phyloP scores from a whole-genome alignment of 2,888 invertebrate genomes.

The Clepsis dumicolana region DNA sequence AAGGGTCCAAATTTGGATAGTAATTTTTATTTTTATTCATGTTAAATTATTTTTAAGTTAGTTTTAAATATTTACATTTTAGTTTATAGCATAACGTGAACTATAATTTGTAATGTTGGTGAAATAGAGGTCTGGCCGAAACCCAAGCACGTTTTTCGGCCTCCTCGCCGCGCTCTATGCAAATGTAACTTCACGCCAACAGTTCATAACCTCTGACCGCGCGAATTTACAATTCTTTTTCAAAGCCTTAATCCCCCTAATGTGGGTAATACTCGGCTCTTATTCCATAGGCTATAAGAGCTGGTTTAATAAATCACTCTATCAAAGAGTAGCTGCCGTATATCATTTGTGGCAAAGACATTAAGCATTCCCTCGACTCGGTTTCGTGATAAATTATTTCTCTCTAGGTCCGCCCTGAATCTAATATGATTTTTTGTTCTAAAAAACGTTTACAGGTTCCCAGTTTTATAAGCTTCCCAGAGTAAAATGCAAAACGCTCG shows the following conservation, averaged over 20 bases:
- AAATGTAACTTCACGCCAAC: constrained; percentile 23
- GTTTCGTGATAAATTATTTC: constrained; percentile 40
- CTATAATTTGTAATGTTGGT: too few species aligned
- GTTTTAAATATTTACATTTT: too few species aligned
- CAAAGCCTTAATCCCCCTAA: constrained; percentile 37
- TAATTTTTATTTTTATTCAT: too few species aligned
- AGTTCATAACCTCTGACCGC: constrained; percentile 29
- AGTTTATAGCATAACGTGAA: too few species aligned
- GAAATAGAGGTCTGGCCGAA: not conserved
- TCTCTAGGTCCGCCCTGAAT: constrained; percentile 21
- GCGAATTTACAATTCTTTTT: constrained; percentile 42
- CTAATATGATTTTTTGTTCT: constrained; percentile 21
- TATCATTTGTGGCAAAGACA: constrained; percentile 43
- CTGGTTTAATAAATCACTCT: constrained; percentile 41
- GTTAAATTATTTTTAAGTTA: too few species aligned
- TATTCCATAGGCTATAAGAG: constrained; percentile 26
- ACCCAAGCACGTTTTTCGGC: not conserved
- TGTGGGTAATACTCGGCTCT: constrained; percentile 24
- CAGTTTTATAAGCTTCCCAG: constrained; percentile 30
- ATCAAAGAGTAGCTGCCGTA: constrained; percentile 38
- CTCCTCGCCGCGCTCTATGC: constrained; percentile 2
- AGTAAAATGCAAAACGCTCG: constrained; percentile 12
- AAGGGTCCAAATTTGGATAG: too few species aligned
- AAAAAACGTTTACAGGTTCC: constrained; percentile 17
- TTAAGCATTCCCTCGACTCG: constrained; percentile 41